A percentile compares a stretch with the other conserved stretches of the same genome.
Conservation (phyloP, 2,797 vertebrate genomes). For the Rachycentron canadum region DNA sequence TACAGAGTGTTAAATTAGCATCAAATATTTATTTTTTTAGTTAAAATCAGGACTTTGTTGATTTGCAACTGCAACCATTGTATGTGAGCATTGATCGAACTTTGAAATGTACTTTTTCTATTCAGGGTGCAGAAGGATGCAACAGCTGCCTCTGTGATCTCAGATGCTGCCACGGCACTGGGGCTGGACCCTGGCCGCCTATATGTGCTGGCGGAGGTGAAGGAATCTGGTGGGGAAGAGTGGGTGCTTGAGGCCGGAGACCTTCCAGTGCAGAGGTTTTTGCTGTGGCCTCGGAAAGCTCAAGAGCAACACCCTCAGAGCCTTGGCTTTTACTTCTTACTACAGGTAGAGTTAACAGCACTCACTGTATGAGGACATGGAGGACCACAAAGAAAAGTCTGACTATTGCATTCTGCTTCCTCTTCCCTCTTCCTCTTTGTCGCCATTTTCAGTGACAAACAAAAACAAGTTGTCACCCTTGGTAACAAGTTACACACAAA, state of each 20-base stretch:
- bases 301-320: constrained; percentile 91
- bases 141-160: constrained; percentile 91
- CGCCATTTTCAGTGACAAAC: constrained; percentile 7
- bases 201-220: constrained; percentile 96
- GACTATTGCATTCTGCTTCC: constrained; percentile 28
- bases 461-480: constrained; percentile 1
- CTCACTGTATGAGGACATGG: background rate
- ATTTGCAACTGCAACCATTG: background rate
- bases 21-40: background rate
- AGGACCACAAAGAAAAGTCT: background rate
- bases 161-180: constrained; percentile 85
- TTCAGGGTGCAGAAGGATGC: constrained; percentile 92
- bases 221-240: constrained; percentile 96
- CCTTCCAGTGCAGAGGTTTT: constrained; percentile 93
- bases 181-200: constrained; percentile 88
- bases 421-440: constrained; percentile 35
- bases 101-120: background rate
- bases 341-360: constrained; percentile 80
- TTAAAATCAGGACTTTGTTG: fast-evolving
- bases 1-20: background rate
- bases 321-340: constrained; percentile 95
- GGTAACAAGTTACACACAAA: background rate
- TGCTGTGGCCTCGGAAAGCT: constrained; percentile 96
- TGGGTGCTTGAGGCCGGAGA: constrained; percentile 96
- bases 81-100: background rate